Evolutionary conservation across 1,140 invertebrate species (phyloP).

Genomic region (Megathymus violae): DNA sequence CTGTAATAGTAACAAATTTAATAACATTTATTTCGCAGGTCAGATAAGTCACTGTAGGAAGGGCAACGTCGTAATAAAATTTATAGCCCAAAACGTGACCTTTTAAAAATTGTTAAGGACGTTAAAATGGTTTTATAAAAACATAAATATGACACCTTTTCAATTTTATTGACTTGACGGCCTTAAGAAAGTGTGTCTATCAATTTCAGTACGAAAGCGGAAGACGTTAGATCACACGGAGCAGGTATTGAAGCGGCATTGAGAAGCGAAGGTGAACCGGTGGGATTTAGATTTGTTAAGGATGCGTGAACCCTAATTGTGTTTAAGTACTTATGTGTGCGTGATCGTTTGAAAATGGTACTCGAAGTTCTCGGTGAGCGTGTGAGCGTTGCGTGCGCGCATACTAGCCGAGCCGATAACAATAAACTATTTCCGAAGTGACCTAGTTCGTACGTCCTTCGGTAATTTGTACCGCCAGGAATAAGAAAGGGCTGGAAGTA

Average conservation of each 20-base stretch:
- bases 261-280: conserved; percentile 67
- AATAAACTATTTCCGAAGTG: conserved; percentile 84
- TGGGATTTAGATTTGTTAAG: conserved; percentile 59
- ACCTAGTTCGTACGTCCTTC: conserved; percentile 82
- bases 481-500: conserved; percentile 79
- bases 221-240: conserved; percentile 62
- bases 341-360: conserved; percentile 52
- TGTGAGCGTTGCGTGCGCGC: conserved; percentile 74
- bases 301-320: conserved; percentile 75
- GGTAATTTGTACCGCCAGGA: conserved; percentile 80
- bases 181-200: conserved; percentile 72
- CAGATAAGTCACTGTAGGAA: conserved; percentile 42
- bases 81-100: conserved; percentile 71
- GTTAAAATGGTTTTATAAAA: conserved; percentile 68
- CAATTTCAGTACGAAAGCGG: conserved; percentile 69
- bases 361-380: conserved; percentile 47
- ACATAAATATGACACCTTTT: conserved; percentile 68
- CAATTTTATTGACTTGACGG: conserved; percentile 73
- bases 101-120: conserved; percentile 59
- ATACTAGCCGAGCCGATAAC: conserved; percentile 81
- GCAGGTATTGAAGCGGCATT: conserved; percentile 52
- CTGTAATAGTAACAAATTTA: not conserved
- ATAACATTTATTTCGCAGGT: not conserved
- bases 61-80: conserved; percentile 78
- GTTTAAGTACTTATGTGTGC: conserved; percentile 46